phyloP scores from a whole-genome alignment of 2,888 invertebrate species.

The Aphodius sticticus region DNA sequence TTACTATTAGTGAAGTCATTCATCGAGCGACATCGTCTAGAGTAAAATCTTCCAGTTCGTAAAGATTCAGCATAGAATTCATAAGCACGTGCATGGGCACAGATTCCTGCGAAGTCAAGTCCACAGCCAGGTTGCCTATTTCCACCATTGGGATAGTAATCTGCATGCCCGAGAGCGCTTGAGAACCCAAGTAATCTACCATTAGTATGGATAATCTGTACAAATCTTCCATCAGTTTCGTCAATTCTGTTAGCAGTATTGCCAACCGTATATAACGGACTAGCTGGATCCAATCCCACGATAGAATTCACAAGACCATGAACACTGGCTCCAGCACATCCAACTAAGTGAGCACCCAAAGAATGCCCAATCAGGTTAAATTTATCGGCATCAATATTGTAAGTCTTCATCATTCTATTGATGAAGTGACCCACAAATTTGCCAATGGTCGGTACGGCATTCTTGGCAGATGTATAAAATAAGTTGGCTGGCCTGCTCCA shows the following conservation, averaged over 20 bases:
- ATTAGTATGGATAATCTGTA: slow-evolving; percentile 55
- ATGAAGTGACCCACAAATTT: slow-evolving; percentile 48
- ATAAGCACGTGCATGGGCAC: slow-evolving; percentile 60
- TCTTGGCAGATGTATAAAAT: slow-evolving; percentile 42
- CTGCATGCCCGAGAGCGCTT: slow-evolving; percentile 51
- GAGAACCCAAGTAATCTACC: slow-evolving; percentile 43
- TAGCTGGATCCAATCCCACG: slow-evolving; percentile 55
- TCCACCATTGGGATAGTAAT: slow-evolving; percentile 57
- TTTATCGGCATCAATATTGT: slow-evolving; percentile 39
- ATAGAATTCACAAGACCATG: slow-evolving; percentile 47
- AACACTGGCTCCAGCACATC: slow-evolving; percentile 7
- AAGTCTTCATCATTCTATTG: slow-evolving; percentile 41
- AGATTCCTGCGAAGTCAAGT: slow-evolving; percentile 50
- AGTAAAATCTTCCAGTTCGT: slow-evolving; percentile 47
- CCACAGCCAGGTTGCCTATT: slow-evolving; percentile 53
- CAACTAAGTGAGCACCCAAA: slow-evolving; percentile 17
- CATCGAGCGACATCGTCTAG: slow-evolving; percentile 43
- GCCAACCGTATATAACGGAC: slow-evolving; percentile 45
- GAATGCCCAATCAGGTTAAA: slow-evolving; percentile 45
- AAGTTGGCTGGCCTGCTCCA: slow-evolving; percentile 48
- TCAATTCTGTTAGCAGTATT: slow-evolving; percentile 50
- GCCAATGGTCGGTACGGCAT: slow-evolving; percentile 47
- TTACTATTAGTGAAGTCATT: slow-evolving; percentile 39
- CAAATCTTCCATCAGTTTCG: slow-evolving; percentile 52
- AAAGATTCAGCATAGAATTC: slow-evolving; percentile 61